A percentile compares a stretch with the other conserved stretches of the same genome.
phyloP scores from a whole-genome alignment of 2,113 vertebrate species.

The Vanacampus margaritifer region DNA sequence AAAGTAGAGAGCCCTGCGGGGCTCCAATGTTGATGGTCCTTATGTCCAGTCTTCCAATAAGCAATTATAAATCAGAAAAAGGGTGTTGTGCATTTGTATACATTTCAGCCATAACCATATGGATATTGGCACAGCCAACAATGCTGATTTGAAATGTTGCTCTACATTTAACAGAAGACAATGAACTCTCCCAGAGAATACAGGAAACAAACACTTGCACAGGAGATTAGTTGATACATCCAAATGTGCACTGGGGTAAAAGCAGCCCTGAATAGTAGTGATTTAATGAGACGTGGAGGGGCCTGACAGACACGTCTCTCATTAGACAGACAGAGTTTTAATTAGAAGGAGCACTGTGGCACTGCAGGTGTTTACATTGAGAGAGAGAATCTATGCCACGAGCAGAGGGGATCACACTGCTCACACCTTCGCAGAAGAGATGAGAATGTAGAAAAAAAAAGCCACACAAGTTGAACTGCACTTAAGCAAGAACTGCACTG shows the following conservation, averaged over 20 bases:
- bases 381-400: constrained; percentile 53
- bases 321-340: constrained; percentile 69
- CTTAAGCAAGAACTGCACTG: constrained; percentile 1
- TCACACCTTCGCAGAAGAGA: constrained; percentile 32
- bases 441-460: constrained; percentile 7
- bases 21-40: too few relatives aligned
- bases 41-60: too few relatives aligned
- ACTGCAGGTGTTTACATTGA: constrained; percentile 68
- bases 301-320: constrained; percentile 65
- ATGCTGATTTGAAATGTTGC: constrained; percentile 25
- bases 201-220: constrained; percentile 45
- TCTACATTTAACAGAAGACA: constrained; percentile 37
- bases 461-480: constrained; percentile 11
- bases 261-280: constrained; percentile 54
- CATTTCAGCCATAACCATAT: background rate
- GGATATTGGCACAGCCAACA: background rate
- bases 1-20: too few relatives aligned
- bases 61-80: too few relatives aligned
- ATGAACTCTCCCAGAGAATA: constrained; percentile 37
- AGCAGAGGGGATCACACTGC: constrained; percentile 46
- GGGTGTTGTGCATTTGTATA: too few relatives aligned
- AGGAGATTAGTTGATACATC: constrained; percentile 39
- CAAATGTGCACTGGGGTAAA: constrained; percentile 49
- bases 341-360: constrained; percentile 61
- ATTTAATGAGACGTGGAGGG: constrained; percentile 66